These are phyloP conservation scores for Hiodon tergisus DNA, from an alignment of 2,113 vertebrate genomes.

Conservation along the genomic window DNA sequence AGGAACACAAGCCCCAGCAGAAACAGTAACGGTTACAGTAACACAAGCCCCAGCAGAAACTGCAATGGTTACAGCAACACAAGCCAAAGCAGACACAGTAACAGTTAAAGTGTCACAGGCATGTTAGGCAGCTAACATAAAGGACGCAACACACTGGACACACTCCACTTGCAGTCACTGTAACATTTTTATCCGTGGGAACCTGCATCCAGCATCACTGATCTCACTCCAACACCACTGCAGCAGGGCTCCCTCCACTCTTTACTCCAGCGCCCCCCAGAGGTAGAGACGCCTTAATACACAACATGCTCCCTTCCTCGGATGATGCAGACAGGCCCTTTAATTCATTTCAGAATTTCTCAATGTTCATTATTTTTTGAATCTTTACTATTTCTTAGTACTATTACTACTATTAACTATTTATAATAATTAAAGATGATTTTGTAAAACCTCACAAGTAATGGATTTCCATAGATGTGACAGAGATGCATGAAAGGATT, in stretches of 20 bases:
- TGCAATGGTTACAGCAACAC: background rate
- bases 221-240: background rate
- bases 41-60: background rate
- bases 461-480: too few species aligned
- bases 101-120: background rate
- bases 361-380: too few species aligned
- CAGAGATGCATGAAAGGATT: too few species aligned
- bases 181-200: background rate
- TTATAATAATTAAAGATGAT: too few species aligned
- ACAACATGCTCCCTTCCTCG: background rate
- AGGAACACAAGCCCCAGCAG: background rate
- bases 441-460: too few species aligned
- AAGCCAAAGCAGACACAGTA: background rate
- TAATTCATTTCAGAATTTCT: too few species aligned
- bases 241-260: slow-evolving; percentile 7
- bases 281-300: slow-evolving; percentile 30
- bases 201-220: background rate
- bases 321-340: too few species aligned
- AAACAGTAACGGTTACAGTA: background rate
- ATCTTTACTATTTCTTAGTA: too few species aligned
- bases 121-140: too few species aligned
- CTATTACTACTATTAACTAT: too few species aligned
- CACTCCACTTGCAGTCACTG: background rate
- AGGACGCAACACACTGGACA: too few species aligned
- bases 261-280: slow-evolving; percentile 42